phyloP scores from a whole-genome alignment of 2,888 invertebrate genomes.

The Pharmacophagus antenor region DNA sequence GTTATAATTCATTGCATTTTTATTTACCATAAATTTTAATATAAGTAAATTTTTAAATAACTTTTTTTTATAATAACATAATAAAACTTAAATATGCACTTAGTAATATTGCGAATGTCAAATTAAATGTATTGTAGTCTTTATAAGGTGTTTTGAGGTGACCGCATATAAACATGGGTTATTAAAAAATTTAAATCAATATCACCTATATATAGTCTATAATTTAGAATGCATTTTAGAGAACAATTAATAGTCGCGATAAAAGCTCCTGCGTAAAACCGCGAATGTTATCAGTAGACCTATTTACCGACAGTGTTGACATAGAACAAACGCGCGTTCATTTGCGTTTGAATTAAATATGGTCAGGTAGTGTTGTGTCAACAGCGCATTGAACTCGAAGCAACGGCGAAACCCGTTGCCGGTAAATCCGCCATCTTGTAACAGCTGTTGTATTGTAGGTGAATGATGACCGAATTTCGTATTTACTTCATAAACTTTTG shows the following conservation, averaged over 20 bases:
- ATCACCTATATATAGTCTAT: neutral
- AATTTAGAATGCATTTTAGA: neutral
- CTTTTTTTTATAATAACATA: too few species aligned
- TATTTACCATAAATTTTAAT: too few species aligned
- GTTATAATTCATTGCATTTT: too few species aligned
- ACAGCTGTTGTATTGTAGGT: conserved; percentile 27
- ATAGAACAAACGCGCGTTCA: conserved; percentile 32
- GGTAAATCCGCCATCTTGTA: conserved; percentile 27
- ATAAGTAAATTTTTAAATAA: too few species aligned
- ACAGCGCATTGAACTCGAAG: conserved; percentile 34
- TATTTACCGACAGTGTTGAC: conserved; percentile 29
- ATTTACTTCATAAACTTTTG: neutral
- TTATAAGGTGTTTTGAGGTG: too few species aligned
- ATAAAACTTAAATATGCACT: too few species aligned
- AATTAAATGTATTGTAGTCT: neutral
- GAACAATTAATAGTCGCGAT: conserved; percentile 2
- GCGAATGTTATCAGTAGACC: conserved; percentile 32
- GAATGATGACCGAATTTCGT: conserved; percentile 11
- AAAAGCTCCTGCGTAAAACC: conserved; percentile 5
- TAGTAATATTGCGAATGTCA: too few species aligned
- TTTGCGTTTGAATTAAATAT: conserved; percentile 37
- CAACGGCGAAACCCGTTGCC: conserved; percentile 15
- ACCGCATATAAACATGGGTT: neutral
- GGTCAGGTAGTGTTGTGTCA: conserved; percentile 34
- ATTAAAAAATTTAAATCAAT: neutral